Evolutionary conservation across 2,113 vertebrate species (phyloP).

Genomic region (Rutilus rutilus): DNA sequence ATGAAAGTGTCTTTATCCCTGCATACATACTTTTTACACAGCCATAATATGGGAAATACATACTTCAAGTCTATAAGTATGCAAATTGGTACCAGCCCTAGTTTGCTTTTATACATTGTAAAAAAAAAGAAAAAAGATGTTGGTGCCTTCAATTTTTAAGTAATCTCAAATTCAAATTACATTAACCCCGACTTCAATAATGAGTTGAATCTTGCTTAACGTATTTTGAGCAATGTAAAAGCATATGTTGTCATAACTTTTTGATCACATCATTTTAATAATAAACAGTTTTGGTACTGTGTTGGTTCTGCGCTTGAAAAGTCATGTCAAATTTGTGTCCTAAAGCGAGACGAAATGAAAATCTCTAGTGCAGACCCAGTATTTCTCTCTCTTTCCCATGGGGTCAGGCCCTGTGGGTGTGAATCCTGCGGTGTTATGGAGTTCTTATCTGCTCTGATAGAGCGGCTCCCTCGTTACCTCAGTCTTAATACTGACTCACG

Average conservation of each 20-base stretch:
- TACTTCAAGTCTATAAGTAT: background rate
- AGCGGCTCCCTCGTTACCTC: conserved; percentile 76
- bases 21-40: background rate
- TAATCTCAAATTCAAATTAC: too few relatives aligned
- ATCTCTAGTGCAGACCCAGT: background rate
- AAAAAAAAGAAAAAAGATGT: too few relatives aligned
- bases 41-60: background rate
- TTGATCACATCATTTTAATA: too few relatives aligned
- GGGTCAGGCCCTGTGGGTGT: conserved; percentile 77
- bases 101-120: background rate
- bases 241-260: too few relatives aligned
- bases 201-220: too few relatives aligned
- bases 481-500: conserved; percentile 77
- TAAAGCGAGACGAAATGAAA: background rate
- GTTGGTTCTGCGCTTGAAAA: background rate
- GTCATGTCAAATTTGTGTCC: background rate
- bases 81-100: background rate
- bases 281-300: background rate
- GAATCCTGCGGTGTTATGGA: conserved; percentile 72
- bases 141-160: too few relatives aligned
- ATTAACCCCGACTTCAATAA: too few relatives aligned
- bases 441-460: conserved; percentile 77
- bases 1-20: background rate
- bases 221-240: too few relatives aligned
- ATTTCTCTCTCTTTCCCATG: conserved; percentile 61